These are phyloP conservation scores for Lepidocyrtoides sp. DNA, from an alignment of 2,888 invertebrate genomes.

Conservation along the genomic window DNA sequence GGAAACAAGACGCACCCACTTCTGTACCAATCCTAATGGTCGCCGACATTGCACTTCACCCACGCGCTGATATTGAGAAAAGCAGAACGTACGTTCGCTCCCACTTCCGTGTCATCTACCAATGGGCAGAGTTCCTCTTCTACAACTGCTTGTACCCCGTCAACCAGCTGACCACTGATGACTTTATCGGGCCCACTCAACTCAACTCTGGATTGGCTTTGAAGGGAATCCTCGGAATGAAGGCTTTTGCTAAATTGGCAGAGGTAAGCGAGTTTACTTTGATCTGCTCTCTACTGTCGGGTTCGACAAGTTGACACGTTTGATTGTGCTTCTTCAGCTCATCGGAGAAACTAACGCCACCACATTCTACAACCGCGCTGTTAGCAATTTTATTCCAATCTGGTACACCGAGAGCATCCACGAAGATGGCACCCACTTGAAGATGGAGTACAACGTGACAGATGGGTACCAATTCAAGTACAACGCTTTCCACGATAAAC, in stretches of 20 bases:
- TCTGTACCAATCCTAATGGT: conserved; percentile 81
- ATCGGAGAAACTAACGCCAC: conserved; percentile 66
- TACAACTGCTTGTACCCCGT: conserved; percentile 83
- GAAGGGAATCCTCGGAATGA: conserved; percentile 82
- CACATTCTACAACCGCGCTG: conserved; percentile 74
- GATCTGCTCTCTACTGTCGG: no score
- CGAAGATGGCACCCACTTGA: conserved; percentile 76
- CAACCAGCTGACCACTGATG: conserved; percentile 83
- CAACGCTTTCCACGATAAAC: conserved; percentile 83
- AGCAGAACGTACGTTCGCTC: conserved; percentile 54
- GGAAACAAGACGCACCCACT: conserved; percentile 76
- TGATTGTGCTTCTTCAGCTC: not conserved
- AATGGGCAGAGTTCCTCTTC: conserved; percentile 82
- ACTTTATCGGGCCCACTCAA: conserved; percentile 83
- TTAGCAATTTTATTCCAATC: conserved; percentile 55
- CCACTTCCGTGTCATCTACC: conserved; percentile 73
- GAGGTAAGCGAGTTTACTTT: no score
- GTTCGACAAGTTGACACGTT: no score
- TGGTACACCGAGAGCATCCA: conserved; percentile 81
- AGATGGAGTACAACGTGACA: conserved; percentile 84
- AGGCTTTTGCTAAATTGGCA: conserved; percentile 79
- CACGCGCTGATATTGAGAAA: conserved; percentile 46
- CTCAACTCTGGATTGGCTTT: conserved; percentile 84
- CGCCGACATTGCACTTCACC: conserved; percentile 77
- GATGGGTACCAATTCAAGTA: conserved; percentile 84